These are phyloP conservation scores for Agelas oroides DNA, from an alignment of 37 sponge, comb jelly and placozoan genomes.

Conservation along the genomic window DNA sequence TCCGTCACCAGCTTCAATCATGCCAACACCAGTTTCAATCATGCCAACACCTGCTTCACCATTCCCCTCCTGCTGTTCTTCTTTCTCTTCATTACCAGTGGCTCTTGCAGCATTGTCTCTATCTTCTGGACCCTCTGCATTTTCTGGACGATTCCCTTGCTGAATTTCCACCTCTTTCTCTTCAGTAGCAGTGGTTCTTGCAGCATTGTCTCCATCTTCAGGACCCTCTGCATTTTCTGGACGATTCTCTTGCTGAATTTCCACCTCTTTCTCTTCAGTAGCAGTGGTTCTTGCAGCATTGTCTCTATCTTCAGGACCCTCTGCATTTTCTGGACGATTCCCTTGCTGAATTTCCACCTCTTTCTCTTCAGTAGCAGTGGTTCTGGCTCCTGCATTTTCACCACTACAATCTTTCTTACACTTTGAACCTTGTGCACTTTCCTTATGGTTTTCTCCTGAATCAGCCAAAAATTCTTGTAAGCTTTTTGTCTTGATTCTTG, in stretches of 20 bases:
- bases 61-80: not conserved
- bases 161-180: not conserved
- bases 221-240: too few species aligned
- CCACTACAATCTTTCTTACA: too few species aligned
- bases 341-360: too few species aligned
- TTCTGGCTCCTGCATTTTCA: too few species aligned
- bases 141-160: not conserved
- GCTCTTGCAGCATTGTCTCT: not conserved
- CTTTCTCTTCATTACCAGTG: not conserved
- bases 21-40: not conserved
- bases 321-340: too few species aligned
- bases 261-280: too few species aligned
- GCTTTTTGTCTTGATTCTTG: not conserved
- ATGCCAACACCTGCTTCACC: not conserved
- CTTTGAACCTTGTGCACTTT: too few species aligned
- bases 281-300: too few species aligned
- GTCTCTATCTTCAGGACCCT: not conserved
- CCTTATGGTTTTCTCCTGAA: too few species aligned
- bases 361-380: too few species aligned
- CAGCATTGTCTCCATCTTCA: not conserved
- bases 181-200: too few species aligned
- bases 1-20: not conserved
- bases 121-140: not conserved
- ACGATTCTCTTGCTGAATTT: too few species aligned
- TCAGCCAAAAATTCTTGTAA: slow-evolving; percentile 11